Conservation (phyloP, 2,113 vertebrate species). For the Chascanopsetta lugubris region DNA sequence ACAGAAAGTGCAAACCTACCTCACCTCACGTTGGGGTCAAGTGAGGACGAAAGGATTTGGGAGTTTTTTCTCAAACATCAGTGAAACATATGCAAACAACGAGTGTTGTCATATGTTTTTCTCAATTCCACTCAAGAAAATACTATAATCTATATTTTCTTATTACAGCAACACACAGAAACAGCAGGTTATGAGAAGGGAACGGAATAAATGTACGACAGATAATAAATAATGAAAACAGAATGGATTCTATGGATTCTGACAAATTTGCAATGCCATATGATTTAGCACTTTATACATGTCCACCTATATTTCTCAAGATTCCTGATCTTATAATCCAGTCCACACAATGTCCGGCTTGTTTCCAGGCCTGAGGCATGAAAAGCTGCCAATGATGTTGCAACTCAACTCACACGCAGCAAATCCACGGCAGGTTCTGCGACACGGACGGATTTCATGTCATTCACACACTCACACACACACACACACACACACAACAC, state of each 20-base stretch:
- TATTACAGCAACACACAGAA: neutral
- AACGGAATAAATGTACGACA: no score
- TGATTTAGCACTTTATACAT: conserved; percentile 25
- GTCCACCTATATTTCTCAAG: conserved; percentile 41
- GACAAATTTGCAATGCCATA: neutral
- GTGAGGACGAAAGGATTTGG: neutral
- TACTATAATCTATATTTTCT: neutral
- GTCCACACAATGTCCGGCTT: conserved; percentile 60
- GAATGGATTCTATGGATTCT: neutral
- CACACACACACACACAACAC: no score
- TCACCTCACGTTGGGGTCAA: conserved; percentile 4
- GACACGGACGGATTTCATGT: conserved; percentile 26
- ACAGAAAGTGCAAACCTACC: neutral
- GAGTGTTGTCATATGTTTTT: neutral
- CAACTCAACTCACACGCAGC: conserved; percentile 40
- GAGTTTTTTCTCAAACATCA: neutral
- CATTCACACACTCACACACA: conserved; percentile 2
- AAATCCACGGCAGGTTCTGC: conserved; percentile 3
- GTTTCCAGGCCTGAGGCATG: conserved; percentile 45
- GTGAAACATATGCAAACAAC: neutral
- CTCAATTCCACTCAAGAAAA: no score
- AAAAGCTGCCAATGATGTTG: conserved; percentile 58
- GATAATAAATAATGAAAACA: neutral
- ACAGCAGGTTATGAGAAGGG: no score
- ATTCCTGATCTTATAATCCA: conserved; percentile 63